Conservation (phyloP, 1,140 invertebrate species). For the Epicauta chinensis region DNA sequence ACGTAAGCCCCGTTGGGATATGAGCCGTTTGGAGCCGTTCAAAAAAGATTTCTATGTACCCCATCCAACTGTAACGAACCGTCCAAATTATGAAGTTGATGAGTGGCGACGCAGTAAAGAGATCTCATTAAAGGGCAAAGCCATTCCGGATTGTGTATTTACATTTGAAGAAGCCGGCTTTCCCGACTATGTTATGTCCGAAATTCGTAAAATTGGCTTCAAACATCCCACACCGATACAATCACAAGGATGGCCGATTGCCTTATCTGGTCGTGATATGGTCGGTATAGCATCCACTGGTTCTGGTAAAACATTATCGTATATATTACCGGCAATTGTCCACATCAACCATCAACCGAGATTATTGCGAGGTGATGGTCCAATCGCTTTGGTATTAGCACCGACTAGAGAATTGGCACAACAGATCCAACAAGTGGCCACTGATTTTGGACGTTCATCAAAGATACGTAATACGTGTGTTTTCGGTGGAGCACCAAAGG, state of each 20-base stretch:
- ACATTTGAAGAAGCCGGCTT: slow-evolving; percentile 76
- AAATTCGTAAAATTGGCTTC: slow-evolving; percentile 77
- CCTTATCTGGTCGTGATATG: slow-evolving; percentile 85
- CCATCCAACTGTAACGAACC: slow-evolving; percentile 62
- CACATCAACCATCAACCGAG: slow-evolving; percentile 90
- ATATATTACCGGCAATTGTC: slow-evolving; percentile 78
- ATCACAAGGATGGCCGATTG: slow-evolving; percentile 89
- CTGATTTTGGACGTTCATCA: slow-evolving; percentile 82
- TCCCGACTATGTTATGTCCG: slow-evolving; percentile 72
- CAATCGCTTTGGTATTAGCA: slow-evolving; percentile 85
- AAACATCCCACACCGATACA: slow-evolving; percentile 84
- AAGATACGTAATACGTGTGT: slow-evolving; percentile 86
- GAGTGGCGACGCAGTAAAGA: slow-evolving; percentile 67
- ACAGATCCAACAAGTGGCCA: slow-evolving; percentile 93
- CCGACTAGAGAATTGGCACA: slow-evolving; percentile 95
- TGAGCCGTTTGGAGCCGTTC: slow-evolving; percentile 70
- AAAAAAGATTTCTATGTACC: slow-evolving; percentile 92
- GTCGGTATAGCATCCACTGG: slow-evolving; percentile 96
- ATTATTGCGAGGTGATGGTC: slow-evolving; percentile 77
- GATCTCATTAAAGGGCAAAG: slow-evolving; percentile 69
- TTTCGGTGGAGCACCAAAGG: slow-evolving; percentile 93
- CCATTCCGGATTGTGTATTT: slow-evolving; percentile 70
- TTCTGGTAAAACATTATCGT: slow-evolving; percentile 86
- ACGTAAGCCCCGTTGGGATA: slow-evolving; percentile 69
- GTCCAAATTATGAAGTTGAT: slow-evolving; percentile 65